Evolutionary conservation across 2,888 invertebrate genomes (phyloP).

Genomic region (Apamea anceps): DNA sequence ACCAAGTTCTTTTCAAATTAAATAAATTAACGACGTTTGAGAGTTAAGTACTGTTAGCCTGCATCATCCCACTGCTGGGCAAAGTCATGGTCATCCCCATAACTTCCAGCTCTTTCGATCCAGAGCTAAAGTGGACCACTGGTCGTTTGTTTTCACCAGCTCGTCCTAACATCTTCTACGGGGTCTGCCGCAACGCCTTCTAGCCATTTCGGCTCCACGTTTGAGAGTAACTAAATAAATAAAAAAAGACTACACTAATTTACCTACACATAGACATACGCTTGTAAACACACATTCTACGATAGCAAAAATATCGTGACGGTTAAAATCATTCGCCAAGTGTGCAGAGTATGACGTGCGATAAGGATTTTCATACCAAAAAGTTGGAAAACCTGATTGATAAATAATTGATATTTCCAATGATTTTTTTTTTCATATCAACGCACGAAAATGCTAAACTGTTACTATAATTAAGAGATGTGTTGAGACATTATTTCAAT

Average conservation of each 20-base stretch:
- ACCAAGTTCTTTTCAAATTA: not conserved
- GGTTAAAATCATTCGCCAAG: not conserved
- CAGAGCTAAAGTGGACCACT: no score
- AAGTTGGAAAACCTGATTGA: not conserved
- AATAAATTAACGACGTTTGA: not conserved
- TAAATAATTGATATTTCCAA: not conserved
- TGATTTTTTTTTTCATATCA: not conserved
- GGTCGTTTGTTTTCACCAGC: no score
- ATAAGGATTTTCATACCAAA: not conserved
- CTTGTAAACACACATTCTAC: not conserved
- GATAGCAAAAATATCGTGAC: not conserved
- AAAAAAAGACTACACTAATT: not conserved
- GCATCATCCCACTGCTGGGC: no score
- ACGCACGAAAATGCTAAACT: not conserved
- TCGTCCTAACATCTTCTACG: no score
- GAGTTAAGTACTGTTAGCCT: not conserved
- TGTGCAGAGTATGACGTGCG: not conserved
- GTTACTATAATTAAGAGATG: not conserved
- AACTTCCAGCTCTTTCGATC: no score
- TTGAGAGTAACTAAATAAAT: not conserved
- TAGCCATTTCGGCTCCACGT: not conserved
- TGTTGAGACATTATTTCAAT: not conserved
- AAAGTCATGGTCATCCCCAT: no score
- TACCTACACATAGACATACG: not conserved
- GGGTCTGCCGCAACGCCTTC: no score